phyloP scores from a whole-genome alignment of 2,113 vertebrate species.

The Octodon degus region DNA sequence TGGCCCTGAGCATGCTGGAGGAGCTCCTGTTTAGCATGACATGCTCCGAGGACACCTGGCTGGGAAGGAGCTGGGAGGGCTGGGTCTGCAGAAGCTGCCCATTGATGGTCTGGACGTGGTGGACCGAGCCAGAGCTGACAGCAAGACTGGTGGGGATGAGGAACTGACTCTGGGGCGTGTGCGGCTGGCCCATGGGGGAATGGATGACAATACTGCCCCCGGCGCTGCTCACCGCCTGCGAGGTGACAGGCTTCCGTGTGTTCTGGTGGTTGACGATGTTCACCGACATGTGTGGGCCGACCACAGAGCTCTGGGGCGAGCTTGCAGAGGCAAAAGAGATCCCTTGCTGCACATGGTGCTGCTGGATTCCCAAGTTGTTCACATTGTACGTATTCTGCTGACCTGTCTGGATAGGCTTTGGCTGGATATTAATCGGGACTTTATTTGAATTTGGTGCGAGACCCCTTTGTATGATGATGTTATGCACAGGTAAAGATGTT shows the following conservation, averaged over 20 bases:
- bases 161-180: slow-evolving; percentile 92
- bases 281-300: slow-evolving; percentile 89
- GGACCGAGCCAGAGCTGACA: slow-evolving; percentile 91
- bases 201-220: slow-evolving; percentile 91
- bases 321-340: slow-evolving; percentile 88
- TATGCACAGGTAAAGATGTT: slow-evolving; percentile 94
- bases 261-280: slow-evolving; percentile 90
- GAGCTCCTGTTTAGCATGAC: slow-evolving; percentile 89
- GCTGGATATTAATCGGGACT: slow-evolving; percentile 95
- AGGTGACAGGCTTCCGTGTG: slow-evolving; percentile 86
- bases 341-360: slow-evolving; percentile 89
- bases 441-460: slow-evolving; percentile 91
- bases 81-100: slow-evolving; percentile 91
- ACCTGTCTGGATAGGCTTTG: slow-evolving; percentile 94
- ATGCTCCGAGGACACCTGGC: slow-evolving; percentile 88
- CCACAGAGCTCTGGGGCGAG: slow-evolving; percentile 87
- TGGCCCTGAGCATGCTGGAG: slow-evolving; percentile 88
- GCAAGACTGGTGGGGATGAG: slow-evolving; percentile 93
- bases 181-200: slow-evolving; percentile 92
- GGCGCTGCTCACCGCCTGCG: slow-evolving; percentile 86
- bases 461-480: slow-evolving; percentile 98
- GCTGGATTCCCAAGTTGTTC: slow-evolving; percentile 89
- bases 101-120: slow-evolving; percentile 92
- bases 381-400: slow-evolving; percentile 94
- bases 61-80: slow-evolving; percentile 86